Evolutionary conservation across 2,888 invertebrate genomes (phyloP).

Genomic region (Clanis bilineata): DNA sequence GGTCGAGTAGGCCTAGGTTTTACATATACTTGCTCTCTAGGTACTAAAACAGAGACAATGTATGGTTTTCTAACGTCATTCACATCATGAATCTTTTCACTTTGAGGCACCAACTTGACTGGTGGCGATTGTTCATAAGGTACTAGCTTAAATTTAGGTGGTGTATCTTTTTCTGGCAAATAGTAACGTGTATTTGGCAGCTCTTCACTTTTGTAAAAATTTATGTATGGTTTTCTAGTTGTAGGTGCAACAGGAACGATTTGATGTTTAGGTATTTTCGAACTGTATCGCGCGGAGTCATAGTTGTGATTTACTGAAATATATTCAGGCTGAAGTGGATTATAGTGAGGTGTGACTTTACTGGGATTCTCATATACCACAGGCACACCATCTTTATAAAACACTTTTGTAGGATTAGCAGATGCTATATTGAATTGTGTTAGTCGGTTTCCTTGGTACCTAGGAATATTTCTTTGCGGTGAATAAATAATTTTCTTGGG

Average conservation of each 20-base stretch:
- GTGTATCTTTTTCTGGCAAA: constrained; percentile 58
- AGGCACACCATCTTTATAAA: constrained; percentile 60
- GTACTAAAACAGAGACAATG: constrained; percentile 44
- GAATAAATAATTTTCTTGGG: constrained; percentile 60
- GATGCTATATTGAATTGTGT: constrained; percentile 75
- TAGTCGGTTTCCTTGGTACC: constrained; percentile 73
- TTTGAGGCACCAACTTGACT: constrained; percentile 38
- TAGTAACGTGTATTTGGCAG: constrained; percentile 62
- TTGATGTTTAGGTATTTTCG: constrained; percentile 42
- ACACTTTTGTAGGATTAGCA: constrained; percentile 69
- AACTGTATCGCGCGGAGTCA: constrained; percentile 45
- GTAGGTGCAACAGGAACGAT: constrained; percentile 31
- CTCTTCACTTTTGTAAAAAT: constrained; percentile 54
- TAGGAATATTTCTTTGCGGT: constrained; percentile 64
- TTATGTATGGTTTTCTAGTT: constrained; percentile 56
- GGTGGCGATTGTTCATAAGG: constrained; percentile 78
- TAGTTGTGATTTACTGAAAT: constrained; percentile 43
- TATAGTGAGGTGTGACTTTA: constrained; percentile 51
- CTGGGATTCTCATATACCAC: constrained; percentile 43
- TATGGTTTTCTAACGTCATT: constrained; percentile 51
- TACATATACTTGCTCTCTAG: constrained; percentile 57
- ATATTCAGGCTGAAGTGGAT: constrained; percentile 48
- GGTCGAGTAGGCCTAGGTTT: constrained; percentile 59
- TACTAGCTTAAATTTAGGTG: constrained; percentile 70
- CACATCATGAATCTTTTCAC: constrained; percentile 43